Evolutionary conservation across 2,797 vertebrate genomes (phyloP).

Genomic region (Hoplostethus atlanticus): DNA sequence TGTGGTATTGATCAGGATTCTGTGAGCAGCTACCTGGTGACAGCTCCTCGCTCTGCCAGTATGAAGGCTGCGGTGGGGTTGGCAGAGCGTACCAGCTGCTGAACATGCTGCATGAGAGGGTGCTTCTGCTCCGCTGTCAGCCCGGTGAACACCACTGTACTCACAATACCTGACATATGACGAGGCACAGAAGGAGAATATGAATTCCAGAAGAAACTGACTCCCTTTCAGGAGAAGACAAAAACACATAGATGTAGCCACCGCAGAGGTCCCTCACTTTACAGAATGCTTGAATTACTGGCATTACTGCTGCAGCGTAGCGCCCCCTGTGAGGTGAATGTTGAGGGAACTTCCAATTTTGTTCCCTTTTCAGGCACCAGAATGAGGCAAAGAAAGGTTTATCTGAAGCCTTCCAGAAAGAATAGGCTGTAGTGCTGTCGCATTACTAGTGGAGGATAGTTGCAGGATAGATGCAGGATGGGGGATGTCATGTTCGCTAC

Average conservation of each 20-base stretch:
- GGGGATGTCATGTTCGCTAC: not conserved
- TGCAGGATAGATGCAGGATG: not conserved
- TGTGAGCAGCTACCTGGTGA: conserved; percentile 87
- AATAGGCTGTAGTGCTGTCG: not conserved
- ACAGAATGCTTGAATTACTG: conserved; percentile 23
- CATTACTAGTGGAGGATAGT: not conserved
- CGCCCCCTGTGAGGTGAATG: not conserved
- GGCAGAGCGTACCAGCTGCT: conserved; percentile 91
- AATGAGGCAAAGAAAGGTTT: not conserved
- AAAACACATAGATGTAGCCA: conserved; percentile 14
- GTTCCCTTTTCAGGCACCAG: not conserved
- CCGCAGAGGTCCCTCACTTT: conserved; percentile 19
- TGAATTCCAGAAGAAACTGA: conserved; percentile 39
- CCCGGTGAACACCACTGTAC: conserved; percentile 92
- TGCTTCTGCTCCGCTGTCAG: conserved; percentile 89
- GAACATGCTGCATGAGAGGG: conserved; percentile 88
- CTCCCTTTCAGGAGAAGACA: conserved; percentile 40
- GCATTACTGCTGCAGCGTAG: not conserved
- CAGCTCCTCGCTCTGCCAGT: conserved; percentile 90
- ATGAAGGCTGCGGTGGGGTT: conserved; percentile 92
- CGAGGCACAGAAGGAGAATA: conserved; percentile 39
- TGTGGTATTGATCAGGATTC: conserved; percentile 61
- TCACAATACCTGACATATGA: conserved; percentile 90
- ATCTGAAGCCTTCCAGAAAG: not conserved
- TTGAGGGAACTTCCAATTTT: conserved; percentile 16